Evolutionary conservation across 1,140 invertebrate genomes (phyloP), one percentile per base, ranked within the genome.

Genomic region (Anastatus disparis): DNA sequence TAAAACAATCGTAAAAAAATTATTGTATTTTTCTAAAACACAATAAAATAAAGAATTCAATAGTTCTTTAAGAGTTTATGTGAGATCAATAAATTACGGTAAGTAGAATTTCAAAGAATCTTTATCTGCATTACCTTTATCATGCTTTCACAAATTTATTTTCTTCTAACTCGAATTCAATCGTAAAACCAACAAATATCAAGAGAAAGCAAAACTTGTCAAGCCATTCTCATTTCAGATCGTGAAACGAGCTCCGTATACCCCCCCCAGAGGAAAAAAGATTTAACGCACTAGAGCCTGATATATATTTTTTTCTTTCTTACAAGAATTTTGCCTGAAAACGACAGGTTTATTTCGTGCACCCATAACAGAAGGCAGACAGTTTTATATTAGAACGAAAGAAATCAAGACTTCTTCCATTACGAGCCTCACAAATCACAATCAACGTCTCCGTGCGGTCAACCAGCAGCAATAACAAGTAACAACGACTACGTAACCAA

Each of bases 361-460:
- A 3, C 6, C 46, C 3, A 3, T 7, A 20, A 26, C 26, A 53
- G 22, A 42, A 6, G 4, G 10, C 10, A 35, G 4, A 35, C 10
- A 35, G 4, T 6, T 35, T 15, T 42, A 65, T 42, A 44, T 31
- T 44, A 29, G 52, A 46, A 48, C 15, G 35, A 56, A 40, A 38
- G 20, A 29, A 58, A 56, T 59, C 53, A 17, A 48, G 55, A 50
- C 20, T 58, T 38, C 17, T 20, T 58, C 53, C 65, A 50, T 68
- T 50, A 27, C 44, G 22, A 15, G 50, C 17, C 10, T 46, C 27
- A 35, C 55, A 68, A 68, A 68, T 58, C 65, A 68, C 55, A 68
- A 68, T 68, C 55, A 68, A 42, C 53, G 42, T 46, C 63, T 56
- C 53, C n/a, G n/a, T n/a, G 29, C 15, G 53, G 22, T 26, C 26